Conservation (phyloP, 2,113 vertebrate genomes). For the Mormyrus lacerda region DNA sequence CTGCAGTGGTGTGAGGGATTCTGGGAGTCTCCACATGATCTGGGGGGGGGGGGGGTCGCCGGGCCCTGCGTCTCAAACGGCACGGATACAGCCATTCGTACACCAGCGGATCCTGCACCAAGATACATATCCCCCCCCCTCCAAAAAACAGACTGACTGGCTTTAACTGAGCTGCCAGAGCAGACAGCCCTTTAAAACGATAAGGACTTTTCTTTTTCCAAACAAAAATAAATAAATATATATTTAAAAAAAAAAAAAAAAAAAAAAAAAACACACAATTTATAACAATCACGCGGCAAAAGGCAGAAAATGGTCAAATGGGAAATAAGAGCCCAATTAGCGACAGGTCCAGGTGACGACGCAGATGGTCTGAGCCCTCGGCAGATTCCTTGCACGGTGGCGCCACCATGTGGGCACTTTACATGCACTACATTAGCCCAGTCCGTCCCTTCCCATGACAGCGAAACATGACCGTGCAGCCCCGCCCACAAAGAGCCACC, state of each 20-base stretch:
- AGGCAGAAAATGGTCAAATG: neutral
- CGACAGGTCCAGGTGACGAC: neutral
- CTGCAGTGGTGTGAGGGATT: neutral
- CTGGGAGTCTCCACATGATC: neutral
- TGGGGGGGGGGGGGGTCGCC: neutral
- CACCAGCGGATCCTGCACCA: neutral
- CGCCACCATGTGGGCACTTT: conserved; percentile 11
- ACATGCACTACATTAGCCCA: neutral
- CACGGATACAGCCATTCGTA: neutral
- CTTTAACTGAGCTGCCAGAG: neutral
- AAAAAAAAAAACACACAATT: neutral
- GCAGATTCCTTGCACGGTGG: neutral
- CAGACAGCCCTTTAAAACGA: neutral
- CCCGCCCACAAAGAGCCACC: neutral
- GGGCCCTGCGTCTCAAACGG: neutral
- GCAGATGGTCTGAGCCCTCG: neutral
- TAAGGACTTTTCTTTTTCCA: neutral
- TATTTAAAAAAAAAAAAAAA: no score
- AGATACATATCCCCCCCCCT: neutral
- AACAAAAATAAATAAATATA: neutral
- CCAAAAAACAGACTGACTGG: neutral
- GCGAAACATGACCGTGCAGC: neutral
- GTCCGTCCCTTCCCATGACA: neutral
- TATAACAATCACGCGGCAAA: neutral
- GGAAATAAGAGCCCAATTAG: neutral